Base-by-base conservation (phyloP, 2,888 invertebrate genomes). In the Drymonia ruficornis region DNA sequence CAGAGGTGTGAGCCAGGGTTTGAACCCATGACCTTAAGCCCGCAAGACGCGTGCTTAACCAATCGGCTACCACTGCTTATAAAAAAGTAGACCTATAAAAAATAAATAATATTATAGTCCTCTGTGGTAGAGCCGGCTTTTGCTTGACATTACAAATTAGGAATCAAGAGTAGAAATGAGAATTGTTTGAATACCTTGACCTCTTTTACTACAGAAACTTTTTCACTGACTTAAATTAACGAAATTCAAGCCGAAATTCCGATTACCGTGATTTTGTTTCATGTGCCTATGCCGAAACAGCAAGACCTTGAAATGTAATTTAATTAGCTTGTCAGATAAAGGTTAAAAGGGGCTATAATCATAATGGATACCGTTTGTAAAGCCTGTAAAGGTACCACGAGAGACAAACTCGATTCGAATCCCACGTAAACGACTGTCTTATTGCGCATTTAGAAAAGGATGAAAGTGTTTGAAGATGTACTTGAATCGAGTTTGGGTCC, bases 311-410 rank as follows among this genome's bases (percentile, higher is more conserved):
- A 63, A 59, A 63, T 71, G 38, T 70, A 56, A 69, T 67, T 66
- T 74, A 72, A 76, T 76, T 69, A 67, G 61, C 60, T 63, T 68
- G 65, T 69, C 69, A 72, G 68, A 65, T 68, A 61, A 66, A 60
- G 61, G 66, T 62, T 65, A 64, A 66, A 66, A 70, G 61, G 68
- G 66, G 69, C n/a, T 71, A 69, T 70, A 70, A 67, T 72, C 56
- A 65, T 65, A 73, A 70, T 70, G 67, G 69, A 68, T 66, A 67
- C 61, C 52, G 15, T 53, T 44, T 57, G 49, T 49, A 50, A 60
- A 49, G 40, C 29, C 43, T 45, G 57, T 53, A 45, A 38, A n/a
- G 38, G 7, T 38, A n/a, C 7, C 2, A n/a, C 15, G 16, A 9
- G 5, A 43, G 19, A 1, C n/a, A 19, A 69, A 64, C 52, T 70